These are phyloP conservation scores for Strigops habroptila DNA, from an alignment of 2,113 vertebrate species.

Conservation along the genomic window DNA sequence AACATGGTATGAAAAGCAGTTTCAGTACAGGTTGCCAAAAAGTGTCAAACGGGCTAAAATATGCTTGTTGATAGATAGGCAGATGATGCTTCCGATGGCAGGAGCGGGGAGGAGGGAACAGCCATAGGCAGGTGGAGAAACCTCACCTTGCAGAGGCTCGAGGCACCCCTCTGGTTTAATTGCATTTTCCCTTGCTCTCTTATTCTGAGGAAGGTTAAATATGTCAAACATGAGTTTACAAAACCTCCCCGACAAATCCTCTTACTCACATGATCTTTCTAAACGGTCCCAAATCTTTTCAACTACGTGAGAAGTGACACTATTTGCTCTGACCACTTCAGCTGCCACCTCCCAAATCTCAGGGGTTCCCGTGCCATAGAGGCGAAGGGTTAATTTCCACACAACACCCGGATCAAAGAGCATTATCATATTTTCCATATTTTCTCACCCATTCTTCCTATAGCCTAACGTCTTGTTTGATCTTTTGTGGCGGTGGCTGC, in stretches of 20 bases:
- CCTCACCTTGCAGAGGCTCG: background rate
- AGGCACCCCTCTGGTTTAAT: background rate
- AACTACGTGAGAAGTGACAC: background rate
- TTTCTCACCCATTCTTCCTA: background rate
- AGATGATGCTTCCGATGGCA: background rate
- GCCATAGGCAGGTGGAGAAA: background rate
- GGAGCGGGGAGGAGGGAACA: background rate
- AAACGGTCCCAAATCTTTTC: background rate
- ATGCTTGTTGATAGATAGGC: background rate
- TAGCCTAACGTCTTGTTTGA: background rate
- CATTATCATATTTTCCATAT: background rate
- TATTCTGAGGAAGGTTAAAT: conserved; percentile 24
- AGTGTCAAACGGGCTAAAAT: background rate
- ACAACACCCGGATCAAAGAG: background rate
- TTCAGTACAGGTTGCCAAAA: background rate
- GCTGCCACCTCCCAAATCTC: background rate
- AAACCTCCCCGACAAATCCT: conserved; percentile 27
- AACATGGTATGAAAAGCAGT: background rate
- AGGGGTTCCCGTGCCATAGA: rapidly evolving
- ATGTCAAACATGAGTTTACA: background rate
- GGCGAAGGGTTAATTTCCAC: background rate
- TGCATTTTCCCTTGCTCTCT: background rate
- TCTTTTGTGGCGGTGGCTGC: background rate
- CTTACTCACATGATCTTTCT: conserved; percentile 34
- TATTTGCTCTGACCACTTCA: background rate